A percentile compares a stretch with the other conserved stretches of the same genome.
Conservation (phyloP, 2,113 vertebrate species). For the Haliaeetus leucogaster region DNA sequence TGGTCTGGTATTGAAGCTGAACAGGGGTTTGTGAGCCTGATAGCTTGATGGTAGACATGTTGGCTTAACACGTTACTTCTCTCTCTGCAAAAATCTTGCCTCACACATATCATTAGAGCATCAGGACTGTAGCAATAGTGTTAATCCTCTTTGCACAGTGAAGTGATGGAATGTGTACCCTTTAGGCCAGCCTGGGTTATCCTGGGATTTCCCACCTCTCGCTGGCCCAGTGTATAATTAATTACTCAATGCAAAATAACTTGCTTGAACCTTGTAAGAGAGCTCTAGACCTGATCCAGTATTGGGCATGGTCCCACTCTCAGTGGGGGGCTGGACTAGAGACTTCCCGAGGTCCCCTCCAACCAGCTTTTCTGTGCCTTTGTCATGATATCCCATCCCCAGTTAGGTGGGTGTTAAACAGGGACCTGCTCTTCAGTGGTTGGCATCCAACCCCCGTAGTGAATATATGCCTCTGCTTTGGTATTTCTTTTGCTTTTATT, state of each 20-base stretch:
- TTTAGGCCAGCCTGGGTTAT: neutral
- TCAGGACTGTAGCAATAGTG: neutral
- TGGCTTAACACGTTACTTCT: neutral
- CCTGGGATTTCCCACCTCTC: neutral
- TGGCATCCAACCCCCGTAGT: neutral
- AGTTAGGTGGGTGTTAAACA: neutral
- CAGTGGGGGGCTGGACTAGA: neutral
- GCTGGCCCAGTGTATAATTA: neutral
- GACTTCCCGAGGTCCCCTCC: neutral
- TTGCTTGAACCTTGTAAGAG: neutral
- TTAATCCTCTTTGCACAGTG: neutral
- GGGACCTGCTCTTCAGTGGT: neutral
- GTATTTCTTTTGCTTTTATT: neutral
- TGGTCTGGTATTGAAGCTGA: neutral
- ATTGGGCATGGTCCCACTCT: neutral
- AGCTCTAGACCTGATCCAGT: neutral
- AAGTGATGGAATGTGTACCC: neutral
- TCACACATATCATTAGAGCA: neutral
- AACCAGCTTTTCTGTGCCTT: neutral
- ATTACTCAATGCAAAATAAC: neutral
- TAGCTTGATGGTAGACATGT: neutral
- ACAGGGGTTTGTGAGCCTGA: neutral
- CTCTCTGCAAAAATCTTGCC: neutral
- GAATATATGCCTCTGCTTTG: neutral
- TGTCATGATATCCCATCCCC: neutral